Evolutionary conservation across 37 sponge, comb jelly and placozoan genomes (phyloP).

Genomic region (Theonella swinhoei): DNA sequence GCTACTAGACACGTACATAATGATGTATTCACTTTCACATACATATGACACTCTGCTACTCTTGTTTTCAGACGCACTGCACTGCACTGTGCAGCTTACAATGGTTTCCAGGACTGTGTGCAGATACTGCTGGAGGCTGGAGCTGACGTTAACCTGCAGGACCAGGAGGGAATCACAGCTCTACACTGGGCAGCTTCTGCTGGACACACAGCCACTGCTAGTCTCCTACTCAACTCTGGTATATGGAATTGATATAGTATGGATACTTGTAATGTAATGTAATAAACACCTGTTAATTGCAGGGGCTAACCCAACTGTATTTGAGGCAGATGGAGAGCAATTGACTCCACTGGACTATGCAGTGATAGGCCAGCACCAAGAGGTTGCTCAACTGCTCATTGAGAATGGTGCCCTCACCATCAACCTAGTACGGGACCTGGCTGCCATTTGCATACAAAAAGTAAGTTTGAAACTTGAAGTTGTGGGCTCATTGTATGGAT

Average conservation of each 20-base stretch:
- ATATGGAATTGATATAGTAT: background rate
- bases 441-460: conserved; percentile 72
- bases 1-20: too few relatives aligned
- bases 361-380: conserved; percentile 82
- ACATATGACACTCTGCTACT: too few relatives aligned
- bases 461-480: background rate
- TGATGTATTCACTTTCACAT: too few relatives aligned
- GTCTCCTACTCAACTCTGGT: conserved; percentile 39
- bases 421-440: conserved; percentile 84
- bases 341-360: conserved; percentile 93
- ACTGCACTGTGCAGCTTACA: conserved; percentile 87
- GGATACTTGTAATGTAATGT: background rate
- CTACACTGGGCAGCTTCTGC: conserved; percentile 90
- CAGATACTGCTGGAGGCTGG: conserved; percentile 56
- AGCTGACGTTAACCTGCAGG: conserved; percentile 62
- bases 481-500: background rate
- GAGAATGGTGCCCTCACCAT: conserved; percentile 86
- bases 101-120: conserved; percentile 70
- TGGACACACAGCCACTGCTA: conserved; percentile 63
- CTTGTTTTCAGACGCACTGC: conserved; percentile 87
- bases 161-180: conserved; percentile 82
- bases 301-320: conserved; percentile 74
- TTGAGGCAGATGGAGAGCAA: conserved; percentile 75
- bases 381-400: conserved; percentile 80
- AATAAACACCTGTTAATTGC: background rate